These are phyloP conservation scores for Marronus borbonicus DNA, from an alignment of 2,888 invertebrate species.

Conservation along the genomic window DNA sequence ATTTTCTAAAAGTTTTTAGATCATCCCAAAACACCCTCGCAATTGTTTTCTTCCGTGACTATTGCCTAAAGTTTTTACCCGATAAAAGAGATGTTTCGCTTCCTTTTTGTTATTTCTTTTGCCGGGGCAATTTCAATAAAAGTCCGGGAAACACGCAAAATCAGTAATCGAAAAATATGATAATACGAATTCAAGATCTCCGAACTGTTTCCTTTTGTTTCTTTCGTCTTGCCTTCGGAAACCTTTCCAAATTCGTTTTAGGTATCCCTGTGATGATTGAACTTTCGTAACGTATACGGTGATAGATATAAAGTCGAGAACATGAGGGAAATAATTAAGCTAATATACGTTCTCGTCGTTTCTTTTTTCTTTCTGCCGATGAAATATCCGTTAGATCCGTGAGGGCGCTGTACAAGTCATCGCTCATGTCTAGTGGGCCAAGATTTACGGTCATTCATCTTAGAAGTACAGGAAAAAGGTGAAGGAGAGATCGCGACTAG, in stretches of 20 bases:
- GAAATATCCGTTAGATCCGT: slow-evolving; percentile 18
- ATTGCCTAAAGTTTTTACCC: slow-evolving; percentile 8
- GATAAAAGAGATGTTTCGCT: slow-evolving; percentile 8
- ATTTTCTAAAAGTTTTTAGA: neutral
- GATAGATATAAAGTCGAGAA: slow-evolving; percentile 32
- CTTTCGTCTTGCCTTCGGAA: neutral
- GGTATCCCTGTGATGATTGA: slow-evolving; percentile 23
- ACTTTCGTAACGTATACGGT: slow-evolving; percentile 7
- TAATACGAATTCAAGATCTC: slow-evolving; percentile 19
- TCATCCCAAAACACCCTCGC: neutral
- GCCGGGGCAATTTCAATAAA: slow-evolving; percentile 29
- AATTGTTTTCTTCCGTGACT: slow-evolving; percentile 14
- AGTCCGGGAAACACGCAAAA: slow-evolving; percentile 21
- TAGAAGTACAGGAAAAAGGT: slow-evolving; percentile 62
- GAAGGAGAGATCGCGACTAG: slow-evolving; percentile 10
- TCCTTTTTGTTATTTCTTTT: slow-evolving; percentile 20
- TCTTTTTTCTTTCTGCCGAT: slow-evolving; percentile 52
- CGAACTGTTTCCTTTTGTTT: slow-evolving; percentile 31
- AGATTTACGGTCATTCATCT: slow-evolving; percentile 67
- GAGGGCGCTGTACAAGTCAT: slow-evolving; percentile 61
- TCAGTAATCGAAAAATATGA: slow-evolving; percentile 37
- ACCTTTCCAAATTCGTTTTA: slow-evolving; percentile 29
- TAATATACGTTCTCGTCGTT: slow-evolving; percentile 57
- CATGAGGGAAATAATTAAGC: slow-evolving; percentile 64
- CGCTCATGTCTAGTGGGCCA: slow-evolving; percentile 65